Evolutionary conservation across 2,888 invertebrate genomes (phyloP), one percentile per base, ranked within the genome.

Genomic region (Periphyllus acericola): DNA sequence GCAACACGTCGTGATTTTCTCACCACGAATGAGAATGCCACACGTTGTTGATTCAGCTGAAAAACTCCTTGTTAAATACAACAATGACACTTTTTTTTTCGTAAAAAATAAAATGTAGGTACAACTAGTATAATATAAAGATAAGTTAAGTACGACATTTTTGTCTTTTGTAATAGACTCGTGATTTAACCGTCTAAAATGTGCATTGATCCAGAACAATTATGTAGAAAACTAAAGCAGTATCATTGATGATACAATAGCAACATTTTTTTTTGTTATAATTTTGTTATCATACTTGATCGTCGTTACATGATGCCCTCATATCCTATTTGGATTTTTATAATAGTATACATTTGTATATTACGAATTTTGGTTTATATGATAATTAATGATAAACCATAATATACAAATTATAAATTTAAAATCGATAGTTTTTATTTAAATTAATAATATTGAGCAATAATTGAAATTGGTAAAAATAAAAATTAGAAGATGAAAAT

Each of bases 41-140:
- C 60, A 40, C 32, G n/a, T 82, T 76, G 76, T 76, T 71, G 46
- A 68, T 78, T 78, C 78, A 71, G 85, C 71, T 78, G 85, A 68
- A 71, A 85, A 71, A 85, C 29, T 68, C 85, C 36, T 68, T 79
- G 68, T 78, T 68, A 68, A 34, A 72, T 5, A 32, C 34, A 78
- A 85, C 78, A 85, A 78, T 78, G 34, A 75, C 66, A 78, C 46
- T 55, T 84, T 75, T 84, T 66, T 78, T 17, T 68, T 36, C 25
- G 25, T 60, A 60, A n/a, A 55, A 40, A 66, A 60, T 36, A 83
- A 74, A 83, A 60, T 55, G 5, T 25, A 21, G 8, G 11, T 60
- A 60, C n/a, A n/a, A 6, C 11, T 21, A 21, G 19, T 55, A 46
- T 32, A 55, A 60, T 75, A 75, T 75, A 66, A 83, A 52, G 40